phyloP scores from a whole-genome alignment of 2,888 invertebrate species.

The Perdita meconis region DNA sequence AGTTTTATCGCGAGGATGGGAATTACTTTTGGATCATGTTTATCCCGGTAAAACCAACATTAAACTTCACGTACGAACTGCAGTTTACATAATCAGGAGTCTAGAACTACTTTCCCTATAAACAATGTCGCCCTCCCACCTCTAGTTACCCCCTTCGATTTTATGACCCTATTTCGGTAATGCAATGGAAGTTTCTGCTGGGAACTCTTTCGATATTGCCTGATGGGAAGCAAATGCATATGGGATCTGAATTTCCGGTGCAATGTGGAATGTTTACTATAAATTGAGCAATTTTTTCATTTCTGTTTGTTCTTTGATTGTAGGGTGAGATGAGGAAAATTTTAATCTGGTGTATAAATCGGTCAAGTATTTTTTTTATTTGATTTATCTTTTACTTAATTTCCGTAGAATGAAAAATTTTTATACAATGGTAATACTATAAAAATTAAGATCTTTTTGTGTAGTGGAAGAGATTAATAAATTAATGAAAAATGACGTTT shows the following conservation, averaged over 20 bases:
- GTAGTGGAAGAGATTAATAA: no score
- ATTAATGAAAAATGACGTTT: no score
- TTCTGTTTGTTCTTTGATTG: neutral
- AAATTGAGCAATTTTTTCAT: neutral
- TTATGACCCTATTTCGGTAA: slow-evolving; percentile 14
- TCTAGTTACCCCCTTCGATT: slow-evolving; percentile 39
- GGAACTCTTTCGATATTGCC: neutral
- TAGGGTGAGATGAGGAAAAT: no score
- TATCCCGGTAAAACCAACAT: slow-evolving; percentile 40
- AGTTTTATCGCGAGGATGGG: slow-evolving; percentile 43
- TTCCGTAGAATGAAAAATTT: no score
- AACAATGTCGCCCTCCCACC: slow-evolving; percentile 30
- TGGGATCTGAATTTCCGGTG: no score
- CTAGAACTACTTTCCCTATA: slow-evolving; percentile 38
- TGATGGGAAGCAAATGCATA: neutral
- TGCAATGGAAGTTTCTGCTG: slow-evolving; percentile 2
- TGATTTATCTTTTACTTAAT: no score
- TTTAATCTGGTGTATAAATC: no score
- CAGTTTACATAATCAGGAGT: slow-evolving; percentile 55
- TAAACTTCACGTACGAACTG: slow-evolving; percentile 51
- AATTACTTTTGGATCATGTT: slow-evolving; percentile 53
- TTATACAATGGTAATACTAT: no score
- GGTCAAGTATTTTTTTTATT: no score
- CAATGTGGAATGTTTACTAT: neutral
- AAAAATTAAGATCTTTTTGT: no score